phyloP scores from a whole-genome alignment of 2,797 vertebrate genomes.

The Pseudocheirus occidentalis region DNA sequence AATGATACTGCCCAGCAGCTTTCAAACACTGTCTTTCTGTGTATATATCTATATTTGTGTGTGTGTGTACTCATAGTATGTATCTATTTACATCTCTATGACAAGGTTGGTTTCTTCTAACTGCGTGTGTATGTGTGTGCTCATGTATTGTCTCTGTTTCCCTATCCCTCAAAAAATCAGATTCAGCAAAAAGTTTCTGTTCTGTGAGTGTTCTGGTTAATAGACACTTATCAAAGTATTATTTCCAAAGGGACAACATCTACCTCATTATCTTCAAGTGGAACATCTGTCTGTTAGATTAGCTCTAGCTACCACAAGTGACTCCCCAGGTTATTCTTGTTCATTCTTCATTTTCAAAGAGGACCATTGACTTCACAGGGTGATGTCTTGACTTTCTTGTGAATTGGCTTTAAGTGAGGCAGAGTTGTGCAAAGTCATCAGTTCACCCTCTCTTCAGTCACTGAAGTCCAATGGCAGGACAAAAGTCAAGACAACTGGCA shows the following conservation, averaged over 20 bases:
- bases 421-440: neutral
- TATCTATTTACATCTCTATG: neutral
- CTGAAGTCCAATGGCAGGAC: neutral
- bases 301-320: neutral
- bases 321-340: neutral
- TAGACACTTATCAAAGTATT: neutral
- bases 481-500: neutral
- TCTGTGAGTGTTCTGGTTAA: neutral
- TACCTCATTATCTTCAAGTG: neutral
- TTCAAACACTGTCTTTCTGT: neutral
- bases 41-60: neutral
- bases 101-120: neutral
- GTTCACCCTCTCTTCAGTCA: neutral
- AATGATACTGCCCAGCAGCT: neutral
- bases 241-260: neutral
- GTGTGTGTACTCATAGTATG: neutral
- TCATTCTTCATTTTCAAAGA: neutral
- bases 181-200: neutral
- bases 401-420: neutral
- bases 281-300: neutral
- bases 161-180: neutral
- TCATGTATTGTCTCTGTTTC: neutral
- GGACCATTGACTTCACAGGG: neutral
- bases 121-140: too few relatives aligned
- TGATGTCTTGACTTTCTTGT: neutral